Evolutionary conservation across 1,140 invertebrate genomes (phyloP), one percentile per base, ranked within the genome.

Genomic region (Bombus difficillimus): DNA sequence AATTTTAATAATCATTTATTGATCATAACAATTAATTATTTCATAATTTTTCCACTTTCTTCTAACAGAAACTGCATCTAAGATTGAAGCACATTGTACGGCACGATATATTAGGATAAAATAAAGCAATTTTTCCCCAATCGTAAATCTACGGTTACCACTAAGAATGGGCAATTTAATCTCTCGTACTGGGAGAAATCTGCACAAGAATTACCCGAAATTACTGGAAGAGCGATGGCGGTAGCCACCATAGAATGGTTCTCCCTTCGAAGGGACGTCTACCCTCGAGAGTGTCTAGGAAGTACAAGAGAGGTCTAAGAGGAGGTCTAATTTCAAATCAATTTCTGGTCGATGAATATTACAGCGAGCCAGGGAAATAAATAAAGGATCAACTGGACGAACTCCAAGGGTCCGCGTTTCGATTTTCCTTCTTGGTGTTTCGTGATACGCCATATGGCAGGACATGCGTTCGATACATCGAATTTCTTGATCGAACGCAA

Each of bases 321-420:
- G 85, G 87, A 92, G 77, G 88, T 92, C 90, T 94, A 93, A 94
- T 93, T 93, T 91, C 89, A 90, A 94, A 93, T 94, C 93, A 94
- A 94, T 94, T 94, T 94, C 93, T 92, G 82, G 84, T 69, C 91
- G 91, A 93, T 94, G 93, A 94, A 94, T 94, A 94, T 94, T 94
- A 92, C 93, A 94, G 86, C 88, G 88, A 88, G 79, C 22, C 34
- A 64, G 89, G 89, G 89, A 92, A 89, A 94, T 94, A 94, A 94
- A 93, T 94, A 93, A 94, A 93, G 91, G 87, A 94, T 93, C 88
- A 88, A 86, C 71, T 18, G n/a, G 39, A 73, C 47, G 62, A 69
- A 1, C 18, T 25, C 41, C 28, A 41, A 64, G 81, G 74, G 90
- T 85, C 82, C 74, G 86, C 89, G 89, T 87, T 90, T 86, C 81